phyloP scores from a whole-genome alignment of 2,113 vertebrate species.

The Oryzias celebensis region DNA sequence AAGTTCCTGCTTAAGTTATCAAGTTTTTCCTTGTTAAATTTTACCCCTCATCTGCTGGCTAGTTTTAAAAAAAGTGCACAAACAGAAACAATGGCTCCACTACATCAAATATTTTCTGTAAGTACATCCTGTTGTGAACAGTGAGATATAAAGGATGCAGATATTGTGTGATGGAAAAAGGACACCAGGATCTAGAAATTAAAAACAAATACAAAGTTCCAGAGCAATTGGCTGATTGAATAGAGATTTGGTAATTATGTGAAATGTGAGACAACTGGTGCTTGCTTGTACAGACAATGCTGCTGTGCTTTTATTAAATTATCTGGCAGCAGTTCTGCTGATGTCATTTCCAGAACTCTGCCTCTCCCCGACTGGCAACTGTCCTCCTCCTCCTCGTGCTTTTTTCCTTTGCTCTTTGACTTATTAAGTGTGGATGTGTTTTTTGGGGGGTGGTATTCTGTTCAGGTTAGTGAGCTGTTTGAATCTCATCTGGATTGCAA shows the following conservation, averaged over 20 bases:
- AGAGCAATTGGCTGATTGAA: neutral
- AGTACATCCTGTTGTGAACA: too few relatives aligned
- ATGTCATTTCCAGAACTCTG: slow-evolving; percentile 56
- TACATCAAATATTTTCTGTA: too few relatives aligned
- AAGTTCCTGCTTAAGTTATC: too few relatives aligned
- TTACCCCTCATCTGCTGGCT: too few relatives aligned
- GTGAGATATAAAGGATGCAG: too few relatives aligned
- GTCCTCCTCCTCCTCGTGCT: slow-evolving; percentile 16
- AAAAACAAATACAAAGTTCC: neutral
- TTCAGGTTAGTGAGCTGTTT: slow-evolving; percentile 29
- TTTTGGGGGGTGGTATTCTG: slow-evolving; percentile 19
- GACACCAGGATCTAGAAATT: neutral
- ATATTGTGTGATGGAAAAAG: too few relatives aligned
- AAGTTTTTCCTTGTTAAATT: too few relatives aligned
- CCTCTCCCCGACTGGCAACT: neutral
- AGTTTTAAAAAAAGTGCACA: too few relatives aligned
- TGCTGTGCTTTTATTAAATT: slow-evolving; percentile 46
- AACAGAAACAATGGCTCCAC: too few relatives aligned
- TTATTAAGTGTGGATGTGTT: slow-evolving; percentile 43
- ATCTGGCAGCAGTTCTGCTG: slow-evolving; percentile 43
- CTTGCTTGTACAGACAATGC: slow-evolving; percentile 1
- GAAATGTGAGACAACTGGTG: slow-evolving; percentile 5
- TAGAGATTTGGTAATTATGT: slow-evolving; percentile 5
- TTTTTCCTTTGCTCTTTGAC: slow-evolving; percentile 26
- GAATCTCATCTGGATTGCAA: slow-evolving; percentile 20